Percentiles rank a stretch among this genome's conserved stretches.
Evolutionary conservation across 2,113 vertebrate species (phyloP).

Genomic region (Eulacestoma nigropectus): DNA sequence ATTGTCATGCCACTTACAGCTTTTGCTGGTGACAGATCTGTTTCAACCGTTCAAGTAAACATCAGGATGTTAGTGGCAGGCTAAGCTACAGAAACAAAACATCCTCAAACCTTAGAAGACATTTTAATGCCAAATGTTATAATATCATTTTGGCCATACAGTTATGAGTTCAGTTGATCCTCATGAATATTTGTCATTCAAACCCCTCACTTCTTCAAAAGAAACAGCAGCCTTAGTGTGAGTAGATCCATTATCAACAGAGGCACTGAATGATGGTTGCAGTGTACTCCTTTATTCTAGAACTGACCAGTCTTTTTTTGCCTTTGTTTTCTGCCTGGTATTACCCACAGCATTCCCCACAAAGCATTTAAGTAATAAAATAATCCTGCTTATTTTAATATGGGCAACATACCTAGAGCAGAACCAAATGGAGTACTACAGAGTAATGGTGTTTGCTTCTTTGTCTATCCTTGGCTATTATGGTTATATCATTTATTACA

Average conservation of each 20-base stretch:
- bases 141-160: background rate
- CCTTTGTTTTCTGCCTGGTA: background rate
- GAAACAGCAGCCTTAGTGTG: background rate
- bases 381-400: background rate
- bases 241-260: background rate
- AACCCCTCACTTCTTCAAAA: background rate
- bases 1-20: background rate
- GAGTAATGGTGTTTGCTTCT: background rate
- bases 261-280: rapidly evolving
- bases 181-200: background rate
- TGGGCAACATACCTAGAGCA: background rate
- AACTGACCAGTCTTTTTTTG: background rate
- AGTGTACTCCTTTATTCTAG: background rate
- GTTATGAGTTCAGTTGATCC: background rate
- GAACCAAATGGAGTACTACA: background rate
- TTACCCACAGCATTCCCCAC: background rate
- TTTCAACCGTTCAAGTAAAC: background rate
- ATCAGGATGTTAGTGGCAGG: background rate
- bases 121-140: background rate
- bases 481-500: background rate
- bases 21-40: background rate
- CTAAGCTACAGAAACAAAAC: background rate
- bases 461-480: background rate
- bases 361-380: background rate
- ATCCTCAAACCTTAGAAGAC: background rate